These are phyloP conservation scores for Ceratina japonica DNA, from an alignment of 1,140 invertebrate genomes.

Conservation along the genomic window DNA sequence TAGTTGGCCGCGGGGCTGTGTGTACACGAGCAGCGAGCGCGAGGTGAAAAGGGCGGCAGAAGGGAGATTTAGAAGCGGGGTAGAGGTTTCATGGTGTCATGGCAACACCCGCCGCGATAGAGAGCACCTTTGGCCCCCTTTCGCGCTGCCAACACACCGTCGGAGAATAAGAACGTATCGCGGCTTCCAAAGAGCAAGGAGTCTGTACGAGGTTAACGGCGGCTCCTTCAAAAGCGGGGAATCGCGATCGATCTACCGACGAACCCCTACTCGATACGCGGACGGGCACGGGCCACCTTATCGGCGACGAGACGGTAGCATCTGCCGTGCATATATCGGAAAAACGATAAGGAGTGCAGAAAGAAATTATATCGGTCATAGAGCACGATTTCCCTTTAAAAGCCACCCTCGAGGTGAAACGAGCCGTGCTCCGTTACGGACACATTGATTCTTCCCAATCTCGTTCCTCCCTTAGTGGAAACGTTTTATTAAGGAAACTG, in stretches of 20 bases:
- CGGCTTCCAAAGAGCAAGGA: constrained; percentile 51
- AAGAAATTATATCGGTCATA: constrained; percentile 35
- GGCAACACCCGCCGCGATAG: constrained; percentile 75
- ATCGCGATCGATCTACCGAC: constrained; percentile 58
- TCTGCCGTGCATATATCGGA: constrained; percentile 52
- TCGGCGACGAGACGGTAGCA: constrained; percentile 47
- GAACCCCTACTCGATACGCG: not conserved
- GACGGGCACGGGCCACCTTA: constrained; percentile 46
- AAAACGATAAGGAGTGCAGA: constrained; percentile 51
- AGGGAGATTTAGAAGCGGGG: constrained; percentile 70
- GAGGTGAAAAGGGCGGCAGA: constrained; percentile 43
- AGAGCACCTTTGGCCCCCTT: constrained; percentile 67
- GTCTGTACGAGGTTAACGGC: constrained; percentile 67
- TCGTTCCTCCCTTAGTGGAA: not conserved
- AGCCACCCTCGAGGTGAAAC: not conserved
- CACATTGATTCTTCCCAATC: not conserved
- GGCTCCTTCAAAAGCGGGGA: constrained; percentile 67
- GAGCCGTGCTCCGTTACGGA: not conserved
- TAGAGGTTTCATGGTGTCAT: constrained; percentile 76
- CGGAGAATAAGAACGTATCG: constrained; percentile 48
- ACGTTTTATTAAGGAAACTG: constrained; percentile 19
- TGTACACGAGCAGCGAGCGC: constrained; percentile 30
- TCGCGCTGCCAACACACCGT: constrained; percentile 51
- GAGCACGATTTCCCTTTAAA: constrained; percentile 33
- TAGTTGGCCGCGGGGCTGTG: constrained; percentile 41